phyloP scores from a whole-genome alignment of 2,797 vertebrate genomes.

The Lepus townsendii region DNA sequence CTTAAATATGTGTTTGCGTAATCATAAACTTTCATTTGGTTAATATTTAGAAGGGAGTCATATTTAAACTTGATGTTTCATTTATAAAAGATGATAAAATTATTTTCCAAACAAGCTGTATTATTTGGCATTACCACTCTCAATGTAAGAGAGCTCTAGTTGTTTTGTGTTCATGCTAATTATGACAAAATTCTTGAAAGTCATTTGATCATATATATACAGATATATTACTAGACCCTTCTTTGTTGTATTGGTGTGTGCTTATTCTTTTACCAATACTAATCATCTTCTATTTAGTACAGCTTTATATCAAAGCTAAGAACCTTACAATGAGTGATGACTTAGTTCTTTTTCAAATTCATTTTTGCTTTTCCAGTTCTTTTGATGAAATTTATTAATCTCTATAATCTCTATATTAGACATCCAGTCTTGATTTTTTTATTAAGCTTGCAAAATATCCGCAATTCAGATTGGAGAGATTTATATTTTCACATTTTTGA shows the following conservation, averaged over 20 bases:
- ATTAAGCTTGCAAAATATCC: background rate
- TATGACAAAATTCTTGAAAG: background rate
- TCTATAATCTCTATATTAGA: background rate
- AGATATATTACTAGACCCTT: background rate
- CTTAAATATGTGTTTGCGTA: background rate
- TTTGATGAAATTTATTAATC: background rate
- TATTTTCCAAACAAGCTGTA: background rate
- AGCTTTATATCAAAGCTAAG: background rate
- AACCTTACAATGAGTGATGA: background rate
- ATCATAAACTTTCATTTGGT: background rate
- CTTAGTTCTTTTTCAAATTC: background rate
- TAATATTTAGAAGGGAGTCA: background rate
- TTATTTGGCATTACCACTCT: background rate
- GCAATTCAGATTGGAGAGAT: background rate
- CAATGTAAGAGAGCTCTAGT: background rate
- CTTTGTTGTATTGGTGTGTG: background rate
- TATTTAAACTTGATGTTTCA: background rate
- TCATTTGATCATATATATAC: background rate
- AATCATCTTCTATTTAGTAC: background rate
- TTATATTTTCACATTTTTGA: background rate
- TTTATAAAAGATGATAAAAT: background rate
- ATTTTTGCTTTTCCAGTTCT: background rate
- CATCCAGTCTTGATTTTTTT: background rate
- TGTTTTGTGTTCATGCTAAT: background rate
- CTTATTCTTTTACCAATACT: background rate